Evolutionary conservation across 2,797 vertebrate genomes (phyloP), one percentile per base, ranked within the genome.

Genomic region (Peromyscus attwateri): DNA sequence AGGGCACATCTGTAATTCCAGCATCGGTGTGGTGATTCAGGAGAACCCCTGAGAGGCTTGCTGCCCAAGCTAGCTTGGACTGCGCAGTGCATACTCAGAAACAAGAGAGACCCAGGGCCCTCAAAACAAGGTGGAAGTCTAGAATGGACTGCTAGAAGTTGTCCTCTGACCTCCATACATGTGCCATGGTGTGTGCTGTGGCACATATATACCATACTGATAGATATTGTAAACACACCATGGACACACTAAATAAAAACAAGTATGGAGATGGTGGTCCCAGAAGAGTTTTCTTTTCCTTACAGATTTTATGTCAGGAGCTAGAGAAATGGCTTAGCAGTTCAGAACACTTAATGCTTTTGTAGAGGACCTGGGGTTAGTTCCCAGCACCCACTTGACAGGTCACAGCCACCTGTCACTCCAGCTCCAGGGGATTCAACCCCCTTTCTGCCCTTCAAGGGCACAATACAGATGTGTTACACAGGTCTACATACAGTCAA

Each of bases 251-350:
- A 79, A 75, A 52, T 79, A 52, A 19, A 79, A 55, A 75, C 62
- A 92, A 64, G 3, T 93, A 29, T 87, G 83, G 83, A 62, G 62
- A 16, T 75, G 57, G 16, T 95, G 49, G 57, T 10, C 55, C 40
- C 52, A 84, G 60, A 87, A 80, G 68, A 79, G 19, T 87, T 91
- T 95, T 27, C 66, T 91, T 92, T 77, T 77, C 13, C 12, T 89
- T 90, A 71, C 34, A 90, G 27, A 80, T 77, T 66, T 93, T 92
- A 52, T 17, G 0, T 94, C 29, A 34, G 43, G 31, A 68, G 2
- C 64, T 52, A 85, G 64, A 70, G 31, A 68, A 46, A n/a, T 70
- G 43, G 46, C 64, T 85, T 34, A 25, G 83, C 43, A 70, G 31
- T 52, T 85, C 68, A 34, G 83, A 85, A 31, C 81, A 64, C 81